Percentiles rank a stretch among this genome's conserved stretches.
These are phyloP conservation scores for Heliconius hermathena DNA, from an alignment of 1,140 invertebrate genomes.

Conservation along the genomic window DNA sequence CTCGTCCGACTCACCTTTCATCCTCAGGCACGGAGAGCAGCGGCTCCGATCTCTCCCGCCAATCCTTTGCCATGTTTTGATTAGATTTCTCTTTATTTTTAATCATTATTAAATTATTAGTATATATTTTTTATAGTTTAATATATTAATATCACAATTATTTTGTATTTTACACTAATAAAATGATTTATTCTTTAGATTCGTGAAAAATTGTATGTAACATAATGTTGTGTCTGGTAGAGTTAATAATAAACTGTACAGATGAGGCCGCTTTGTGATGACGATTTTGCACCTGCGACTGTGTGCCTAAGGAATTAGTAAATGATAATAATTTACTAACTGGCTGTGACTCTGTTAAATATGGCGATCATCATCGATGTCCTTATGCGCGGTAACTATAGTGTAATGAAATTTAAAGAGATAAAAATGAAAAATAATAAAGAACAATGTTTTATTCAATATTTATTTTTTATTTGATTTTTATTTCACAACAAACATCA, in stretches of 20 bases:
- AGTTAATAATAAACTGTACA: constrained; percentile 52
- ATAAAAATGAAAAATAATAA: background rate
- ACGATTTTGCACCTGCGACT: constrained; percentile 32
- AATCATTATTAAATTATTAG: constrained; percentile 43
- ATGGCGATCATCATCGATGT: constrained; percentile 1
- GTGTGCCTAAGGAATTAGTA: constrained; percentile 65
- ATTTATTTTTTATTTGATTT: too few relatives aligned
- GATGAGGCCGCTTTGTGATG: constrained; percentile 40
- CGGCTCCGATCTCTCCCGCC: constrained; percentile 67
- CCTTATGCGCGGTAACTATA: background rate
- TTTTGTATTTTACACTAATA: background rate
- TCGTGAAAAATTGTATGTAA: background rate
- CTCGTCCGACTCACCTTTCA: constrained; percentile 70
- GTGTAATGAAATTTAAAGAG: background rate
- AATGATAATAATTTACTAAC: constrained; percentile 48
- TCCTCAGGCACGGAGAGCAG: constrained; percentile 70
- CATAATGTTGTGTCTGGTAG: constrained; percentile 47
- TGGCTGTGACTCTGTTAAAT: constrained; percentile 6
- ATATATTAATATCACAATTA: background rate
- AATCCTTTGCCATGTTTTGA: constrained; percentile 60
- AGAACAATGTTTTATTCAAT: too few relatives aligned
- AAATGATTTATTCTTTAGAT: background rate
- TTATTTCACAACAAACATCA: too few relatives aligned
- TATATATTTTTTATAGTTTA: background rate
- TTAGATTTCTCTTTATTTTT: constrained; percentile 76